Conservation (phyloP, 2,797 vertebrate genomes). For the Siniperca undulata region DNA sequence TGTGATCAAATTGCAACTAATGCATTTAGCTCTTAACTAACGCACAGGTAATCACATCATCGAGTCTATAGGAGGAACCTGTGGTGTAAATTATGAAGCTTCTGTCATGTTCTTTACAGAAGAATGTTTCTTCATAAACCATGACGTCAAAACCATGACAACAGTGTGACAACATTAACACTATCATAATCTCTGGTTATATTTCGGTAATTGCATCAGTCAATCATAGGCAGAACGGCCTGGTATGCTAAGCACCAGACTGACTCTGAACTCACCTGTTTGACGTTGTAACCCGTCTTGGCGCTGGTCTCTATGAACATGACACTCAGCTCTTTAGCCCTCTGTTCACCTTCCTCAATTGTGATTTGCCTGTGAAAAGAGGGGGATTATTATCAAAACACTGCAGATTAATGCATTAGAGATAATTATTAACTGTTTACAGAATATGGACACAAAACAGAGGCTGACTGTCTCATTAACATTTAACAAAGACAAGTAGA, state of each 20-base stretch:
- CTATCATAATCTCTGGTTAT: background rate
- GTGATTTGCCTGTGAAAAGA: slow-evolving; percentile 90
- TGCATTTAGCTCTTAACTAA: background rate
- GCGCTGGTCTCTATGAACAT: slow-evolving; percentile 97
- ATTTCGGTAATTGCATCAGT: background rate
- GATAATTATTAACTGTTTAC: background rate
- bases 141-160: background rate
- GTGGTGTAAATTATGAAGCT: background rate
- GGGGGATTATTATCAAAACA: slow-evolving; percentile 3
- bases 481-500: slow-evolving; percentile 27
- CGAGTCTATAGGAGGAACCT: background rate
- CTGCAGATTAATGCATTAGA: slow-evolving; percentile 6
- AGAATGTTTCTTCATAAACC: background rate
- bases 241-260: too few relatives aligned
- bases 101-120: background rate
- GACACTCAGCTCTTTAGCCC: slow-evolving; percentile 93
- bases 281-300: slow-evolving; percentile 95
- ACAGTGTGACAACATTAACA: background rate
- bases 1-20: background rate
- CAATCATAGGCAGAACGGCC: background rate
- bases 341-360: slow-evolving; percentile 93
- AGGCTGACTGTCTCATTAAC: slow-evolving; percentile 7
- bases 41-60: background rate
- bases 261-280: slow-evolving; percentile 85
- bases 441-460: slow-evolving; percentile 9